Evolutionary conservation across 1,140 invertebrate species (phyloP).

Genomic region (Propsilocerus akamusi): DNA sequence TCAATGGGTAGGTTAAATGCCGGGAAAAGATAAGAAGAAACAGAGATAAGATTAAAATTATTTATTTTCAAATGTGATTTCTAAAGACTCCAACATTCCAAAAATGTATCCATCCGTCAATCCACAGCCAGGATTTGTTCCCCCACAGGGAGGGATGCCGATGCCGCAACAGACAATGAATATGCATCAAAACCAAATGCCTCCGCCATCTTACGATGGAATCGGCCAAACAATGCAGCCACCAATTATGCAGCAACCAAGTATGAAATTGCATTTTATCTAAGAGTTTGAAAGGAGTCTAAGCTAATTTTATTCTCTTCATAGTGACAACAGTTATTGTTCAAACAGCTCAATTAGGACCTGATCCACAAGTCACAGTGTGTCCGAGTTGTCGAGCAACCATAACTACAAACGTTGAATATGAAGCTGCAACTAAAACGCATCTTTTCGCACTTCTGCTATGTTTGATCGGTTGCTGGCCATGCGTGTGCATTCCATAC

Average conservation of each 20-base stretch:
- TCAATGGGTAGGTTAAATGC: no score
- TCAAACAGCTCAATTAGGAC: constrained; percentile 18
- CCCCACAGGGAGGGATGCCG: neutral
- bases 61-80: no score
- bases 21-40: no score
- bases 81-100: neutral
- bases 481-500: constrained; percentile 42
- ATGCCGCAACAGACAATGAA: neutral
- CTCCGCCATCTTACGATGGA: neutral
- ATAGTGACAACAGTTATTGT: neutral
- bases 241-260: neutral
- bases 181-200: neutral
- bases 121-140: neutral
- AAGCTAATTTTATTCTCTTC: neutral
- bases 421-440: constrained; percentile 32
- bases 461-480: constrained; percentile 32
- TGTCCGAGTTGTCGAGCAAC: constrained; percentile 35
- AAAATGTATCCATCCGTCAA: neutral
- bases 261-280: neutral
- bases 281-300: neutral
- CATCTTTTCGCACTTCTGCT: constrained; percentile 38
- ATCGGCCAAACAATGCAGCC: neutral
- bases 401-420: constrained; percentile 29
- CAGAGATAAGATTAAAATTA: no score
- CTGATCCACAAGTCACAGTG: constrained; percentile 22